Base-by-base conservation (phyloP, 30 jellyfish, hydroid and myxozoan species). In the Chironex yamaguchii region DNA sequence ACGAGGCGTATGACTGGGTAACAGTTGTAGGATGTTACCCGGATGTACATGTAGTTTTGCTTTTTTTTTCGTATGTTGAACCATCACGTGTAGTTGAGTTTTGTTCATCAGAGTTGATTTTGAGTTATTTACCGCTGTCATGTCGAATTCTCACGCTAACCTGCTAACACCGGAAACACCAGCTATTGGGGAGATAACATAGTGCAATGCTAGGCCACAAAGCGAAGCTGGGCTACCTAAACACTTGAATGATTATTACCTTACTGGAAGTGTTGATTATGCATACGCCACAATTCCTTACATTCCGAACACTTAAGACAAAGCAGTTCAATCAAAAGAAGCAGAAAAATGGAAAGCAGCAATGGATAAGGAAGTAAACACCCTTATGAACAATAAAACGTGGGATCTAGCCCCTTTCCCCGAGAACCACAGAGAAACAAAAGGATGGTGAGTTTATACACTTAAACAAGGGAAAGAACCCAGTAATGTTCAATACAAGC, bases 321-420 rank as follows among this genome's bases (percentile, higher is more conserved):
- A 75, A 75, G 88, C 88, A 24, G 31, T 75, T 2, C 52, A 52
- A 3, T 75, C 88, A 3, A 14, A 75, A 52, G 88, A 75, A 30
- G 62, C 76, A n/a, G 82, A n/a, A n/a, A 75, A 75, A 75, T 75
- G 88, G 88, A 75, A 75, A 32, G 88, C 82, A 9, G 73, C 88
- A 24, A 75, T 75, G 88, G 88, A 75, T 28, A 28, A 25, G 2
- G 88, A 75, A 32, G 52, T 75, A 3, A 52, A 75, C 21, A 75
- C 88, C 20, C 77, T 75, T 6, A 75, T 0, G 27, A 66, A 75
- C 21, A 75, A 75, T 22, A n/a, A 75, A 2, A 75, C 88, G 12
- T 75, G 88, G 52, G 32, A 49, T 11, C 28, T 75, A n/a, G 52
- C 62, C 3, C 76, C 62, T 4, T 75, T 75, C 21, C 88, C 80